Percentiles rank a stretch among this genome's conserved stretches.
Conservation (phyloP, 2,888 invertebrate genomes). For the Campoplex capitator region DNA sequence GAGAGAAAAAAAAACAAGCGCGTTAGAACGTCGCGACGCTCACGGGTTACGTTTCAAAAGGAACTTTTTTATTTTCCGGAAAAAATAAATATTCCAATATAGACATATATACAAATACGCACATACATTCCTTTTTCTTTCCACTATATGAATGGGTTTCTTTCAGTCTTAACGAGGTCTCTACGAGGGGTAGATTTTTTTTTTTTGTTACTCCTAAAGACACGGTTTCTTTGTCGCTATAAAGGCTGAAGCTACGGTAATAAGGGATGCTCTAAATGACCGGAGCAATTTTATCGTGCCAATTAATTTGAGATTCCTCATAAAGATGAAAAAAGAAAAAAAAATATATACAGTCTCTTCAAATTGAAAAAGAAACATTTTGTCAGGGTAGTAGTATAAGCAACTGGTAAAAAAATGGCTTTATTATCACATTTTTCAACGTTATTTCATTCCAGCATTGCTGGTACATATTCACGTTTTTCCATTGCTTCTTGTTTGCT, state of each 20-base stretch:
- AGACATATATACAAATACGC: constrained; percentile 2
- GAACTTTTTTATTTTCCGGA: constrained; percentile 73
- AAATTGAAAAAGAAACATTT: background rate
- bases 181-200: constrained; percentile 15
- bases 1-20: constrained; percentile 5
- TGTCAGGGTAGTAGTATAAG: no score
- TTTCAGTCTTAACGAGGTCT: constrained; percentile 75
- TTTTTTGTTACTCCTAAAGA: constrained; percentile 3
- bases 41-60: constrained; percentile 67
- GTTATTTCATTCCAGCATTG: background rate
- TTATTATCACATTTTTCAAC: background rate
- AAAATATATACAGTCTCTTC: background rate
- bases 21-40: constrained; percentile 43
- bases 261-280: constrained; percentile 4
- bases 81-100: constrained; percentile 76
- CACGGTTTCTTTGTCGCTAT: constrained; percentile 23
- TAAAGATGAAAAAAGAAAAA: background rate
- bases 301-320: constrained; percentile 42
- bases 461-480: background rate
- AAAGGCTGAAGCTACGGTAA: constrained; percentile 30
- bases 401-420: background rate
- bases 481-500: background rate
- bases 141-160: constrained; percentile 73
- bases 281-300: constrained; percentile 20
- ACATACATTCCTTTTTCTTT: constrained; percentile 1